Evolutionary conservation across 2,797 vertebrate genomes (phyloP).

Genomic region (Melopsittacus undulatus): DNA sequence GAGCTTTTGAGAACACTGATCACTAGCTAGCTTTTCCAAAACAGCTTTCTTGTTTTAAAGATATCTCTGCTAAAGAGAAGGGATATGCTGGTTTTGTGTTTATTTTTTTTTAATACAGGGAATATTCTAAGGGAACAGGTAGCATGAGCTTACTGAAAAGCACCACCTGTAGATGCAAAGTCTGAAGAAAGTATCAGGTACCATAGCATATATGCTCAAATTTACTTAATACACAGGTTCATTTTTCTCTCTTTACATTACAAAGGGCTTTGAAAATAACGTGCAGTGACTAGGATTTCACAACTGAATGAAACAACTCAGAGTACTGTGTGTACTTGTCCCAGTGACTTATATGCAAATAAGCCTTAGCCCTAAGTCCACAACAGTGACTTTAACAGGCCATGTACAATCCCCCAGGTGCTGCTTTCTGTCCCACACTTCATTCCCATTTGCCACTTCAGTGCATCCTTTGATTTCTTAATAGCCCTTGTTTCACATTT

Average conservation of each 20-base stretch:
- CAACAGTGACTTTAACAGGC: not conserved
- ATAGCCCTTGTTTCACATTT: not conserved
- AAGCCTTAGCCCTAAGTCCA: not conserved
- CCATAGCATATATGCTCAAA: not conserved
- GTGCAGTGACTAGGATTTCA: not conserved
- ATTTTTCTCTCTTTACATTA: not conserved
- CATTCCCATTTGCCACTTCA: not conserved
- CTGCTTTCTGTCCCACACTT: not conserved
- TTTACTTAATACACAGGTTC: not conserved
- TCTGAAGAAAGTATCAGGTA: not conserved
- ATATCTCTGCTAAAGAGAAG: fast-evolving
- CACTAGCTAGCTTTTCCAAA: not conserved
- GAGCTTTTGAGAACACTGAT: not conserved
- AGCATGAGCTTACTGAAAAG: not conserved
- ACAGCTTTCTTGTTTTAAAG: not conserved
- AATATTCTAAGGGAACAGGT: not conserved
- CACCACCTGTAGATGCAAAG: not conserved
- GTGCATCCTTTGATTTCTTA: not conserved
- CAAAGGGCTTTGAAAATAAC: not conserved
- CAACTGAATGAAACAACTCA: not conserved
- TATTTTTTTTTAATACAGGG: not conserved
- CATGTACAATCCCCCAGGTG: not conserved
- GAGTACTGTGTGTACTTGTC: not conserved
- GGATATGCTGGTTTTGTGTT: fast-evolving
- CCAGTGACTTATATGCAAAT: not conserved